These are phyloP conservation scores for Semicossyphus pulcher DNA, from an alignment of 2,113 vertebrate species.

Conservation along the genomic window DNA sequence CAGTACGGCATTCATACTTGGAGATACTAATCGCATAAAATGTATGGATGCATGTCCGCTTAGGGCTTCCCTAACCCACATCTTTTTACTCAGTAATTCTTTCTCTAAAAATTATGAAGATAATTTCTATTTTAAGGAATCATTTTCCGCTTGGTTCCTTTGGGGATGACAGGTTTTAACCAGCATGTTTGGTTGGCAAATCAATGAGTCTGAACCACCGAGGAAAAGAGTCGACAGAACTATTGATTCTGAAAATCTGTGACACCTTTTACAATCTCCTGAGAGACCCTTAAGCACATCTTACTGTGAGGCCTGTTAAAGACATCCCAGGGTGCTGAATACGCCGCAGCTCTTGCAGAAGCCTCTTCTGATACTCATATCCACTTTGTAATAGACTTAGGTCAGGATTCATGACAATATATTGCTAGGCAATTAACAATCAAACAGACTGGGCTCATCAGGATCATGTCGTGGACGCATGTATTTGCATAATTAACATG, in stretches of 20 bases:
- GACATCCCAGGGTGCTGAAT: conserved; percentile 1
- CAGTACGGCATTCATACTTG: no score
- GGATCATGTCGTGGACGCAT: not conserved
- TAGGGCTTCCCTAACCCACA: no score
- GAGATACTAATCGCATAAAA: no score
- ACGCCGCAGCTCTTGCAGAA: not conserved
- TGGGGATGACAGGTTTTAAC: conserved; percentile 32
- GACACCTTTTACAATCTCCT: conserved; percentile 41
- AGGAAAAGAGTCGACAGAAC: conserved; percentile 40
- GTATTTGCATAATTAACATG: conserved; percentile 5
- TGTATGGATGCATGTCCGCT: no score
- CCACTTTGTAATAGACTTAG: conserved; percentile 9
- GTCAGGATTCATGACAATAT: not conserved
- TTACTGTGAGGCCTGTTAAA: conserved; percentile 8
- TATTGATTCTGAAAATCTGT: conserved; percentile 58
- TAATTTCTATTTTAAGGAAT: conserved; percentile 17
- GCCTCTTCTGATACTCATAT: conserved; percentile 7
- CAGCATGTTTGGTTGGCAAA: conserved; percentile 52
- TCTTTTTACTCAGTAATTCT: no score
- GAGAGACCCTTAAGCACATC: conserved; percentile 40
- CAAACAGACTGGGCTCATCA: not conserved
- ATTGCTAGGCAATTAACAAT: not conserved
- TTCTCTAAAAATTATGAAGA: not conserved
- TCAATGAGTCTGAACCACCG: conserved; percentile 56
- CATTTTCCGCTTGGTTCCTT: conserved; percentile 18